Evolutionary conservation across 2,888 invertebrate genomes (phyloP).

Genomic region (Microctonus brassicae): DNA sequence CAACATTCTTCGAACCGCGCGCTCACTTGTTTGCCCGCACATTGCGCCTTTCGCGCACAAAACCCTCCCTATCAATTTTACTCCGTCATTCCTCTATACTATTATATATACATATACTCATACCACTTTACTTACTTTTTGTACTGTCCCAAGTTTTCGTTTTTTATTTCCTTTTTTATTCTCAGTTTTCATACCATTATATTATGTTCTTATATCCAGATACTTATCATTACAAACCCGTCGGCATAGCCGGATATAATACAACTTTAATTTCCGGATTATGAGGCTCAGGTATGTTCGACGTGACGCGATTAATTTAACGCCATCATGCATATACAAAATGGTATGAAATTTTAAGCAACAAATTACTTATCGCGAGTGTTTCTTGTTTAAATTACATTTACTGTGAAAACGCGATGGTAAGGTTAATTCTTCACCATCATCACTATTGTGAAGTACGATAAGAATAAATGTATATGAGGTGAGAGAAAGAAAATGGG

Average conservation of each 20-base stretch:
- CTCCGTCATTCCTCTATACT: slow-evolving; percentile 27
- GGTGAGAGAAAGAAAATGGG: not conserved
- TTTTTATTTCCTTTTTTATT: slow-evolving; percentile 10
- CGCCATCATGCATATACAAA: slow-evolving; percentile 53
- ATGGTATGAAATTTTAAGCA: slow-evolving; percentile 18
- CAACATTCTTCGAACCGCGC: slow-evolving; percentile 48
- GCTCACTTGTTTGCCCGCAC: slow-evolving; percentile 51
- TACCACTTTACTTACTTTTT: slow-evolving; percentile 1
- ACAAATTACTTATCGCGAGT: slow-evolving; percentile 40
- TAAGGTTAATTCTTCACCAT: not conserved
- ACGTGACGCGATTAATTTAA: slow-evolving; percentile 60
- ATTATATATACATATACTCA: not conserved
- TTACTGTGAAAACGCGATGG: not conserved
- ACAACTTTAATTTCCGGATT: slow-evolving; percentile 68
- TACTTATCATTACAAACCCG: slow-evolving; percentile 25
- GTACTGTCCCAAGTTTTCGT: not conserved
- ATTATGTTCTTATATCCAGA: slow-evolving; percentile 8
- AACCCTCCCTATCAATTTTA: not conserved
- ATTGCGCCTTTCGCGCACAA: slow-evolving; percentile 31
- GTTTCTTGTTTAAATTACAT: not conserved
- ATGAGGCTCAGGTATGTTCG: slow-evolving; percentile 60
- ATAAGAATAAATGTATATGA: not conserved
- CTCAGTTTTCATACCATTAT: slow-evolving; percentile 14
- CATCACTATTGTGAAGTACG: not conserved
- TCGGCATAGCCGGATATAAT: slow-evolving; percentile 58